Percentiles rank a stretch among this genome's conserved stretches.
These are phyloP conservation scores for Cherax quadricarinatus DNA, from an alignment of 1,140 invertebrate species.

Conservation along the genomic window DNA sequence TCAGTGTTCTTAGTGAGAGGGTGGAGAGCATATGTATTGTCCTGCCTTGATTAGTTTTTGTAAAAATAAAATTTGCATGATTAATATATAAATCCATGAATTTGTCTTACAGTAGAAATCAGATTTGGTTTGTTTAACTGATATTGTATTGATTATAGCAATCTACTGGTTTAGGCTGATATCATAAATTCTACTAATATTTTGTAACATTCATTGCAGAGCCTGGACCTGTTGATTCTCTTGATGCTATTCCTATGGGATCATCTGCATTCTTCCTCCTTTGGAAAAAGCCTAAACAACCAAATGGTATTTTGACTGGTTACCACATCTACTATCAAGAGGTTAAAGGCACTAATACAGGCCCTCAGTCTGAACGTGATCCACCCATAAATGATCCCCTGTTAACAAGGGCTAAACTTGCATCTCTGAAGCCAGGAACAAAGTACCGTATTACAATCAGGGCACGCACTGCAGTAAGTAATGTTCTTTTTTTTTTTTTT, in stretches of 20 bases:
- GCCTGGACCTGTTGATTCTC: slow-evolving; percentile 90
- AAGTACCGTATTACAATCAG: slow-evolving; percentile 91
- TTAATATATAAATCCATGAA: too few relatives aligned
- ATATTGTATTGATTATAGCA: too few relatives aligned
- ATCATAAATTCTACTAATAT: not conserved
- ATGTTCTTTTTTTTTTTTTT: not conserved
- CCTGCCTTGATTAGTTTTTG: too few relatives aligned
- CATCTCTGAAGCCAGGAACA: slow-evolving; percentile 88
- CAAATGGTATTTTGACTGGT: slow-evolving; percentile 94
- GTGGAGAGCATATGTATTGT: too few relatives aligned
- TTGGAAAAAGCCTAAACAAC: slow-evolving; percentile 94
- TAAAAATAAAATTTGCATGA: too few relatives aligned
- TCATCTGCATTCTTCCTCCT: slow-evolving; percentile 90
- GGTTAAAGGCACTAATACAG: slow-evolving; percentile 84
- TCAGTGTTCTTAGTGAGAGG: too few relatives aligned
- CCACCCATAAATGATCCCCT: slow-evolving; percentile 86
- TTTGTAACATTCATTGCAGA: slow-evolving; percentile 76
- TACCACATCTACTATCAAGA: slow-evolving; percentile 94
- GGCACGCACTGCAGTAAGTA: slow-evolving; percentile 83
- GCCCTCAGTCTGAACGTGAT: slow-evolving; percentile 83
- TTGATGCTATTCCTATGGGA: slow-evolving; percentile 90
- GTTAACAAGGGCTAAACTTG: slow-evolving; percentile 87
- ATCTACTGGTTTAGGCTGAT: not conserved
- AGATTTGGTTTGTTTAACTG: too few relatives aligned
- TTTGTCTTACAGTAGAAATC: too few relatives aligned